phyloP scores from a whole-genome alignment of 2,797 vertebrate species.

The Bradypodion ventrale region DNA sequence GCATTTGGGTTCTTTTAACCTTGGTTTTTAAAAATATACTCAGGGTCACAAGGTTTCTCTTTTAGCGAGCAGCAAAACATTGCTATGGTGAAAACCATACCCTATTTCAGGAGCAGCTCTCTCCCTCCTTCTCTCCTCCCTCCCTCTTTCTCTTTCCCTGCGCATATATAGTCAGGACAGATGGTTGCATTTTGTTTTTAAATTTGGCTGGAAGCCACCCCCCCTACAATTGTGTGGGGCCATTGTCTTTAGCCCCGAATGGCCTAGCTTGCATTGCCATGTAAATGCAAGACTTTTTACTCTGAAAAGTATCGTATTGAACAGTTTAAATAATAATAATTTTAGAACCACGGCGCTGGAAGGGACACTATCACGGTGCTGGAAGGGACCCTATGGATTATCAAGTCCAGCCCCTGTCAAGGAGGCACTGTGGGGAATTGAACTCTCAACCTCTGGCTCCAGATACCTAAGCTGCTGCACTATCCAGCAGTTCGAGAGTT shows the following conservation, averaged over 20 bases:
- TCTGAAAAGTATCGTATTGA: neutral
- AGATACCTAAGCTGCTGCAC: no score
- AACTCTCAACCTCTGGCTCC: no score
- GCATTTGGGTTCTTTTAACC: neutral
- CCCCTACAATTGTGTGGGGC: neutral
- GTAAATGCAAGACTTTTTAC: conserved; percentile 22
- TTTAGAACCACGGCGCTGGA: no score
- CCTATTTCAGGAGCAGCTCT: fast-evolving
- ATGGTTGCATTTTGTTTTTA: neutral
- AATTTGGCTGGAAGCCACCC: neutral
- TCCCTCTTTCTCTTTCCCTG: neutral
- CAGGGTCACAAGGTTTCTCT: fast-evolving
- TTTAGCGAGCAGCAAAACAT: fast-evolving
- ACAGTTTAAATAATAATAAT: neutral
- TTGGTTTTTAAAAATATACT: neutral
- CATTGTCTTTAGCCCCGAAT: neutral
- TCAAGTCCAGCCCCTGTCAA: no score
- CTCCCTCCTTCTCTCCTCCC: neutral
- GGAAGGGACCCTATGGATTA: no score
- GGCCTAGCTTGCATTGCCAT: neutral
- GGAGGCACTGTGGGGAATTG: no score
- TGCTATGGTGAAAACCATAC: neutral
- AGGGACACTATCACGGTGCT: no score
- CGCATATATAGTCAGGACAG: conserved; percentile 9
- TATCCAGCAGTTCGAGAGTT: no score